Evolutionary conservation across 2,797 vertebrate genomes (phyloP), one percentile per base, ranked within the genome.

Genomic region (Etheostoma nigrum): DNA sequence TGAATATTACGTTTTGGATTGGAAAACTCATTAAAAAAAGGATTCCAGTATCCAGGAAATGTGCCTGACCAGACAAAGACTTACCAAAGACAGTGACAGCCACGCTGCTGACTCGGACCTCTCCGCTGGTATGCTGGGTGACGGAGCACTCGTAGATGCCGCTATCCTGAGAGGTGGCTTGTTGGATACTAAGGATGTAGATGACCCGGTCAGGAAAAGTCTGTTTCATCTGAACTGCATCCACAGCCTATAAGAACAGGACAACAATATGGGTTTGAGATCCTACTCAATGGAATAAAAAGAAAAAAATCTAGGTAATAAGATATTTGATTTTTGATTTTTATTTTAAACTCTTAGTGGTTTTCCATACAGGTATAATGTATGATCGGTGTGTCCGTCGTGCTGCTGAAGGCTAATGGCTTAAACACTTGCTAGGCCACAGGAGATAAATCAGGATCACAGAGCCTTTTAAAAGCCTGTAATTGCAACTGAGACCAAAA

Each of bases 111-210:
- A 91, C 95, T 85, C 94, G 92, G 82, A 95, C 95, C 68, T 94
- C 89, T 51, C 95, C 90, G 65, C 89, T 95, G 59, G 85, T 81
- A 48, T 90, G 83, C 60, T 96, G 93, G 3, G 91, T 95, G 82
- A 97, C 92, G 9, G 95, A 94, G 83, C 98, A 99, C 80, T 98
- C 95, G 4, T 99, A 99, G 48, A 91, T 92, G 36, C 98, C 98
- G 0, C 95, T 95, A 91, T 99, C 98, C 82, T 96, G 94, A 79
- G 95, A 81, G 0, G 96, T 93, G 72, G 96, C 96, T 71, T 94
- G 86, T 2, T 92, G 94, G 89, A 99, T 91, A 4, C 81, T 95
- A 84, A 99, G 89, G 3, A 94, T 97, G 89, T 98, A 97, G 79
- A 95, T 78, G 91, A 97, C 86, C 63, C 25, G 73, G 75, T 93